These are phyloP conservation scores for Mactra quadrangularis DNA, from an alignment of 1,140 invertebrate genomes.

Conservation along the genomic window DNA sequence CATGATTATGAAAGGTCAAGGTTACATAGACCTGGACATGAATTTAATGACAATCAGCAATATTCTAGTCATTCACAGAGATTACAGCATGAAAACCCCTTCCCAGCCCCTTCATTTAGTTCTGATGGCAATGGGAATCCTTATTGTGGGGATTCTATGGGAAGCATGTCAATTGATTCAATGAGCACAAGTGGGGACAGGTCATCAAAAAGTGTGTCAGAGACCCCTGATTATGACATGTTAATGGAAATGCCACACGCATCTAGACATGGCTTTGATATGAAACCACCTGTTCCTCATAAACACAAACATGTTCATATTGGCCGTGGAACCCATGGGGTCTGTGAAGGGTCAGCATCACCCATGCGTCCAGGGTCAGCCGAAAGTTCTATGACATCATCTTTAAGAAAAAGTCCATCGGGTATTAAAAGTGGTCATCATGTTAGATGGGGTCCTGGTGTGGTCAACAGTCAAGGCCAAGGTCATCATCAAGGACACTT, in stretches of 20 bases:
- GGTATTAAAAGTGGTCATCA: conserved; percentile 47
- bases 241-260: conserved; percentile 17
- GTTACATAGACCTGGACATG: conserved; percentile 11
- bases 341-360: conserved; percentile 30
- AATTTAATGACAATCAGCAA: conserved; percentile 3
- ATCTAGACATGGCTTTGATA: conserved; percentile 8
- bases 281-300: conserved; percentile 50
- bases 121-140: conserved; percentile 4
- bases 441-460: conserved; percentile 51
- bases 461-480: conserved; percentile 21
- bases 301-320: conserved; percentile 50
- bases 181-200: conserved; percentile 54
- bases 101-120: conserved; percentile 23
- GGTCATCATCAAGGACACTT: background rate
- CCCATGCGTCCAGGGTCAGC: conserved; percentile 37
- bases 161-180: conserved; percentile 55
- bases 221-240: conserved; percentile 47
- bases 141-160: conserved; percentile 28
- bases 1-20: conserved; percentile 22
- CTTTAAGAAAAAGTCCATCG: conserved; percentile 52
- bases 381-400: conserved; percentile 56
- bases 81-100: conserved; percentile 19
- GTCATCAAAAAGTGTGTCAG: conserved; percentile 47
- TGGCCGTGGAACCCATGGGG: conserved; percentile 45
- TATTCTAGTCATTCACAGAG: background rate